Conservation (phyloP, 2,113 vertebrate species). For the Paramormyrops kingsleyae region DNA sequence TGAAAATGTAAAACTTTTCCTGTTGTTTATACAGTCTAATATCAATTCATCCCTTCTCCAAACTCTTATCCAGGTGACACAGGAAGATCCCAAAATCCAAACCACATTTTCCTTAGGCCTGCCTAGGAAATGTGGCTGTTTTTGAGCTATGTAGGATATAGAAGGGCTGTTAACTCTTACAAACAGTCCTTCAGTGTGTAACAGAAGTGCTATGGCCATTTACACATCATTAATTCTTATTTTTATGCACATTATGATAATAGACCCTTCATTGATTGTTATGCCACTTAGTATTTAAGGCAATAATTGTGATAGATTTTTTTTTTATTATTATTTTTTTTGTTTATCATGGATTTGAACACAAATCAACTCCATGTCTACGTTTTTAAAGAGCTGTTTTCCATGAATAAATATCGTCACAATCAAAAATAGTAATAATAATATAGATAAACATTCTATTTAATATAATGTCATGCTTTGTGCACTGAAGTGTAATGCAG, state of each 20-base stretch:
- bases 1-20: not conserved
- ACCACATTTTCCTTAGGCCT: not conserved
- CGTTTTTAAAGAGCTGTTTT: not conserved
- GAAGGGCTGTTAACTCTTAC: not conserved
- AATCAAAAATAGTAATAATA: not conserved
- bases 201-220: not conserved
- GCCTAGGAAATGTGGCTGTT: not conserved
- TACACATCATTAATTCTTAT: not conserved
- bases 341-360: not conserved
- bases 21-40: not conserved
- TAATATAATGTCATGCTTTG: not conserved
- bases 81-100: not conserved
- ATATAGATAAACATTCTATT: not conserved
- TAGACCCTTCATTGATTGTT: not conserved
- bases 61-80: not conserved
- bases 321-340: not conserved
- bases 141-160: not conserved
- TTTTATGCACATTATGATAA: not conserved
- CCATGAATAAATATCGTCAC: not conserved
- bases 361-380: not conserved
- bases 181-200: not conserved
- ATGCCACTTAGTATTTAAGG: not conserved
- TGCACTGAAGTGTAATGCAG: not conserved
- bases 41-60: not conserved
- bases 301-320: not conserved